Evolutionary conservation across 2,113 vertebrate genomes (phyloP).

Genomic region (Nematolebias whitei): DNA sequence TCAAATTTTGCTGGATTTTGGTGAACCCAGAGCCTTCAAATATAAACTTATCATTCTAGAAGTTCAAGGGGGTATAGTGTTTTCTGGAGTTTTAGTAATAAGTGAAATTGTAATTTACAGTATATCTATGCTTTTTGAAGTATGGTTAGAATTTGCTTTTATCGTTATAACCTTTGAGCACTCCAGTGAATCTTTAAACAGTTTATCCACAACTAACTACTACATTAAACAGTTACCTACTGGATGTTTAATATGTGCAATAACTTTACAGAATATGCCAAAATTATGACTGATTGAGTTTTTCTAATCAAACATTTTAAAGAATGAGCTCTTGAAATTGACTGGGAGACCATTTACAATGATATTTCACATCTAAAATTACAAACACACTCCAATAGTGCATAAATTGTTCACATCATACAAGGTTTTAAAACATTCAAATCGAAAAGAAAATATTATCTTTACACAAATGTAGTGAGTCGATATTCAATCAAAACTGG

Average conservation of each 20-base stretch:
- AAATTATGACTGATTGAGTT: slow-evolving; percentile 1
- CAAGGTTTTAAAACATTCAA: no score
- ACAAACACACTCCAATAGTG: background rate
- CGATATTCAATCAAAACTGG: no score
- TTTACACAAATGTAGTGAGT: no score
- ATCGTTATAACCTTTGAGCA: background rate
- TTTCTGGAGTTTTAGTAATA: background rate
- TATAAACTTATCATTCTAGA: background rate
- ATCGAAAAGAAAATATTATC: no score
- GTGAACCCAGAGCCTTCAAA: background rate
- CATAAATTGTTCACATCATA: no score
- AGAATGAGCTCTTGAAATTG: background rate
- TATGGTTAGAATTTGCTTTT: background rate
- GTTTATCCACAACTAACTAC: no score
- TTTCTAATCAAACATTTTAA: no score
- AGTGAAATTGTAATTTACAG: background rate
- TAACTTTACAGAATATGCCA: background rate
- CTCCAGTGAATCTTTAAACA: background rate
- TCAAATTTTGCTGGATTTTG: background rate
- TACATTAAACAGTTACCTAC: no score
- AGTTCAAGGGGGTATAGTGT: background rate
- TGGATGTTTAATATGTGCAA: background rate
- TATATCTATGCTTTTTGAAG: background rate
- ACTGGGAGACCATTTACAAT: background rate
- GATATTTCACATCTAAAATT: background rate